These are phyloP conservation scores for Odontamblyopus rebecca DNA, from an alignment of 2,797 vertebrate species.

Conservation along the genomic window DNA sequence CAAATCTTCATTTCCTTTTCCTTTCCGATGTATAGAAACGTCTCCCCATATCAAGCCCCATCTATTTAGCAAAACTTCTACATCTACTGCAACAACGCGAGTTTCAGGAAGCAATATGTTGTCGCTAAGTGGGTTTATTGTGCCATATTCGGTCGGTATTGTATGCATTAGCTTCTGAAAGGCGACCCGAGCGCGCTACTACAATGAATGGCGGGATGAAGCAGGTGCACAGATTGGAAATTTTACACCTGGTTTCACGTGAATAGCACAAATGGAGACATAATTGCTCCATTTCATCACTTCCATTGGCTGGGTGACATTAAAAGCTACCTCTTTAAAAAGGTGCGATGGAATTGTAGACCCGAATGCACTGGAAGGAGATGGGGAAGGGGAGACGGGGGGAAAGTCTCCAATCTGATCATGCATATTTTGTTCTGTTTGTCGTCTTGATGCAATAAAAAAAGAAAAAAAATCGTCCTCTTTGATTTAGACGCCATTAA, in stretches of 20 bases:
- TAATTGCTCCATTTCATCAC: slow-evolving; percentile 79
- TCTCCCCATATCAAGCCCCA: slow-evolving; percentile 24
- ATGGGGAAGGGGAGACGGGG: slow-evolving; percentile 25
- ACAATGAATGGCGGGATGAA: slow-evolving; percentile 66
- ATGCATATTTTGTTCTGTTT: slow-evolving; percentile 63
- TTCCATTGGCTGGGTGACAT: slow-evolving; percentile 65
- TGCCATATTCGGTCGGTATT: slow-evolving; percentile 63
- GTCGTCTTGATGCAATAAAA: slow-evolving; percentile 46
- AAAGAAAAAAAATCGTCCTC: slow-evolving; percentile 1
- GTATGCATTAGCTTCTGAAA: slow-evolving; percentile 69
- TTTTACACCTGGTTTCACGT: slow-evolving; percentile 79
- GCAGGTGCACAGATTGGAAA: slow-evolving; percentile 78
- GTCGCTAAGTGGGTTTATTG: slow-evolving; percentile 64
- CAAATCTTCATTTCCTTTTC: slow-evolving; percentile 26
- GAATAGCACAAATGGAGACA: slow-evolving; percentile 75
- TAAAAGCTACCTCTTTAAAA: slow-evolving; percentile 58
- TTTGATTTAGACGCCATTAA: slow-evolving; percentile 57
- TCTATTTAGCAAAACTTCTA: slow-evolving; percentile 25
- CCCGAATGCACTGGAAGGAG: slow-evolving; percentile 61
- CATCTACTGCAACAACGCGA: slow-evolving; percentile 17
- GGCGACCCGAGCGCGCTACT: slow-evolving; percentile 70
- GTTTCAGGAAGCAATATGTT: slow-evolving; percentile 40
- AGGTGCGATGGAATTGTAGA: slow-evolving; percentile 39
- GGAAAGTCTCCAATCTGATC: slow-evolving; percentile 49
- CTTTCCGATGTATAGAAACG: slow-evolving; percentile 17